phyloP scores from a whole-genome alignment of 30 jellyfish, hydroid and myxozoan genomes.

The Aurelia coerulea region DNA sequence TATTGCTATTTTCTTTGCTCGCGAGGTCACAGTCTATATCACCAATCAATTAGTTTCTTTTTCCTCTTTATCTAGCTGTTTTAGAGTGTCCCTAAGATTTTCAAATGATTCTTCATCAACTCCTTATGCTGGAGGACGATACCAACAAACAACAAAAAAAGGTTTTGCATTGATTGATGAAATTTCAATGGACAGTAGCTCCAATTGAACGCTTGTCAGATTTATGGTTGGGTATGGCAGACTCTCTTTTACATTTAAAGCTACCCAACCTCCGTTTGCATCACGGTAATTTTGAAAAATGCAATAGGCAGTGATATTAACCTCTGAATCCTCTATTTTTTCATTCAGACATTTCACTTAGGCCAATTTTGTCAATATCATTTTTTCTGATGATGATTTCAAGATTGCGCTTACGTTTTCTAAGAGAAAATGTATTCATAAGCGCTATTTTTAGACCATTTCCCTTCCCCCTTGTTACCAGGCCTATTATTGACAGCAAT shows the following conservation, averaged over 20 bases:
- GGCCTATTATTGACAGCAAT: slow-evolving; percentile 1
- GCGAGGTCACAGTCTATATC: no score
- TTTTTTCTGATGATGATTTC: slow-evolving; percentile 9
- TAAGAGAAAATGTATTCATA: slow-evolving; percentile 13
- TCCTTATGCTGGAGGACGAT: not conserved
- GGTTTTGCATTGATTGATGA: slow-evolving; percentile 5
- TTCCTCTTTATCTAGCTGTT: no score
- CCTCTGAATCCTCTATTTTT: slow-evolving; percentile 23
- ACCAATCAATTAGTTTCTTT: no score
- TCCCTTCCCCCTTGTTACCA: not conserved
- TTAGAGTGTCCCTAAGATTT: no score
- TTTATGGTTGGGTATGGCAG: slow-evolving; percentile 23
- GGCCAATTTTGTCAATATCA: not conserved
- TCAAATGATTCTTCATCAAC: no score
- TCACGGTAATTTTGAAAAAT: slow-evolving; percentile 12
- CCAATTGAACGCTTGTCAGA: not conserved
- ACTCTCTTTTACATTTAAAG: not conserved
- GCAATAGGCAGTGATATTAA: not conserved
- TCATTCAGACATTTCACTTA: slow-evolving; percentile 17
- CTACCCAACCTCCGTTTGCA: slow-evolving; percentile 8
- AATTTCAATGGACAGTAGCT: slow-evolving; percentile 14
- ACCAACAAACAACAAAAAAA: not conserved
- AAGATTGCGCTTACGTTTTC: slow-evolving; percentile 15
- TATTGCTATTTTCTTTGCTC: no score
- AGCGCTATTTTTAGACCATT: slow-evolving; percentile 8